A percentile compares a stretch with the other conserved stretches of the same genome.
phyloP scores from a whole-genome alignment of 2,888 invertebrate species.

The Drosophila nigritarsus region DNA sequence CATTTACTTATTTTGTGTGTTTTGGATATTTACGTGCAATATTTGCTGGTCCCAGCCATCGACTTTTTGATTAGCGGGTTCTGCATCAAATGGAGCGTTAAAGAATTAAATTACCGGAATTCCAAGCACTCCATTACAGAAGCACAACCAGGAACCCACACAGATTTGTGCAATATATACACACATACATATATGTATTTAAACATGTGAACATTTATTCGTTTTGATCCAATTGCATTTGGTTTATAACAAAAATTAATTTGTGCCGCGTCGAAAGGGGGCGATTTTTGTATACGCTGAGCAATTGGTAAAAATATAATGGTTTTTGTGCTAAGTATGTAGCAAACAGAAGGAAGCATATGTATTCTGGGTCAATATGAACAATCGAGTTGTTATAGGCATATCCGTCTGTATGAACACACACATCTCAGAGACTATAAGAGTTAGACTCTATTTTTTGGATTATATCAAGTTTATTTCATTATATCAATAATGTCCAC shows the following conservation, averaged over 20 bases:
- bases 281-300: background rate
- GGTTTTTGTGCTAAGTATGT: background rate
- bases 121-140: slow-evolving; percentile 41
- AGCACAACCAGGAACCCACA: slow-evolving; percentile 5
- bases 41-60: slow-evolving; percentile 30
- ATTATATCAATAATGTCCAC: background rate
- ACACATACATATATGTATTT: background rate
- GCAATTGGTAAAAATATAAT: background rate
- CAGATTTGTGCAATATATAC: background rate
- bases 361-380: background rate
- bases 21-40: slow-evolving; percentile 1
- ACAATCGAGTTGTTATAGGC: background rate
- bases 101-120: slow-evolving; percentile 57
- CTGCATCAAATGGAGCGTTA: slow-evolving; percentile 61
- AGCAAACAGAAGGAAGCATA: background rate
- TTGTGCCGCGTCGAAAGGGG: background rate
- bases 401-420: background rate
- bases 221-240: background rate
- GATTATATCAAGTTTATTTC: background rate
- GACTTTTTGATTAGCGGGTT: slow-evolving; percentile 55
- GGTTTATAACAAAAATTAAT: background rate
- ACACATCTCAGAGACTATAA: background rate
- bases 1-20: slow-evolving; percentile 6
- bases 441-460: background rate
- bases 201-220: background rate